phyloP scores from a whole-genome alignment of 2,113 vertebrate species.

The Sardina pilchardus region DNA sequence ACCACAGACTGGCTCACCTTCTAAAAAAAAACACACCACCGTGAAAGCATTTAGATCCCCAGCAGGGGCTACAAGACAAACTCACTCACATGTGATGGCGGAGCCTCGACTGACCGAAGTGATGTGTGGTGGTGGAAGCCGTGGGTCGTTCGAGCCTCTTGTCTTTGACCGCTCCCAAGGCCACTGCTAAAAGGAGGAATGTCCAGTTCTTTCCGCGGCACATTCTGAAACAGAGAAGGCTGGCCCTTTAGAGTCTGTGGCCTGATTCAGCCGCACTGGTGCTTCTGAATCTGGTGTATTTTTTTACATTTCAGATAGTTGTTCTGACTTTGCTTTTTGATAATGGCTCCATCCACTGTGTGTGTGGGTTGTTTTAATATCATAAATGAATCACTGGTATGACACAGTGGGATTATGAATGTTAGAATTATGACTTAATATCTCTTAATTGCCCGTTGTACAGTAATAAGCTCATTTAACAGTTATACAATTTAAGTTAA shows the following conservation, averaged over 20 bases:
- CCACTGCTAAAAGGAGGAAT: background rate
- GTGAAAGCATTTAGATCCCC: background rate
- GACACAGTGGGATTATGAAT: background rate
- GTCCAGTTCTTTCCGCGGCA: background rate
- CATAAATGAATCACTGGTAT: background rate
- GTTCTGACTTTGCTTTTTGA: background rate
- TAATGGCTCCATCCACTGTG: background rate
- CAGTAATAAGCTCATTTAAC: background rate
- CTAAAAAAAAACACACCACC: background rate
- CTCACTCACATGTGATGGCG: background rate
- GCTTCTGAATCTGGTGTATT: background rate
- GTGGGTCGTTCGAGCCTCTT: background rate
- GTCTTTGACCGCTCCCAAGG: background rate
- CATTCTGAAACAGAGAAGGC: background rate
- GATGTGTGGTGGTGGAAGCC: background rate
- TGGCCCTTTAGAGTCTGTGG: background rate
- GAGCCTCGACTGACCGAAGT: background rate
- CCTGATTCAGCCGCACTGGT: background rate
- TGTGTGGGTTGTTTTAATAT: background rate
- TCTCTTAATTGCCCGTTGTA: background rate
- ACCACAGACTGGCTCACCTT: background rate
- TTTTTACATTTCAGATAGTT: background rate
- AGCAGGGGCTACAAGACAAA: background rate
- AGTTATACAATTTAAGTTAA: background rate
- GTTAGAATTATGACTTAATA: background rate